Evolutionary conservation across 2,113 vertebrate genomes (phyloP).

Genomic region (Dermatemys mawii): DNA sequence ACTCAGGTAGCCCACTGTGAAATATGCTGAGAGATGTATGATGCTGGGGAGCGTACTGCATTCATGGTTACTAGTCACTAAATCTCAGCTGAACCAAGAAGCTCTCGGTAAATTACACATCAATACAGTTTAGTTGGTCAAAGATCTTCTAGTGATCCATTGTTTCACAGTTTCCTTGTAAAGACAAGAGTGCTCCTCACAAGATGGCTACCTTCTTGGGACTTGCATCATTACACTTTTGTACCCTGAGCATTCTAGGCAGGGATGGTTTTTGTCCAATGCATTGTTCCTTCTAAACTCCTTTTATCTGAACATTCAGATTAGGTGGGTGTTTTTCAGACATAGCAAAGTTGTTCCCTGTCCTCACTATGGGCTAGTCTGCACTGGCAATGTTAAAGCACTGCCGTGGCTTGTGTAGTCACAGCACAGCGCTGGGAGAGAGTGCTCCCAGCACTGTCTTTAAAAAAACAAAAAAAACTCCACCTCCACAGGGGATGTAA

Average conservation of each 20-base stretch:
- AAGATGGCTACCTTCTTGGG: not conserved
- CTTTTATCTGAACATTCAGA: not conserved
- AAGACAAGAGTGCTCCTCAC: not conserved
- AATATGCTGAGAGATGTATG: not conserved
- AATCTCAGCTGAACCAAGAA: not conserved
- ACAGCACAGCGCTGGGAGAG: too few relatives aligned
- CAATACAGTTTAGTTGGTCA: not conserved
- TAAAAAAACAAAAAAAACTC: too few relatives aligned
- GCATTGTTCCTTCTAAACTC: not conserved
- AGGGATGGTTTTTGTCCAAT: not conserved
- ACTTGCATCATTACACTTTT: not conserved
- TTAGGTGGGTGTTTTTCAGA: not conserved
- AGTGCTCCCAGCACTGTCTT: too few relatives aligned
- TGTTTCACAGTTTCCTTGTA: not conserved
- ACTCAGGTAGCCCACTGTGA: too few relatives aligned
- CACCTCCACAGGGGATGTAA: too few relatives aligned
- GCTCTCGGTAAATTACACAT: slow-evolving; percentile 1
- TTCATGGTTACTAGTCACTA: not conserved
- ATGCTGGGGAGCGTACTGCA: too few relatives aligned
- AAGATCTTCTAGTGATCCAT: not conserved
- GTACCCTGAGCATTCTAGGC: not conserved
- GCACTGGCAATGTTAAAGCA: too few relatives aligned
- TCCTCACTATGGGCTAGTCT: not conserved
- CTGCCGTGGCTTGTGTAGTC: too few relatives aligned
- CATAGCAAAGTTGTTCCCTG: not conserved